Evolutionary conservation across 30 jellyfish, hydroid and myxozoan genomes (phyloP), one percentile per base, ranked within the genome.

Genomic region (Turritopsis rubra): DNA sequence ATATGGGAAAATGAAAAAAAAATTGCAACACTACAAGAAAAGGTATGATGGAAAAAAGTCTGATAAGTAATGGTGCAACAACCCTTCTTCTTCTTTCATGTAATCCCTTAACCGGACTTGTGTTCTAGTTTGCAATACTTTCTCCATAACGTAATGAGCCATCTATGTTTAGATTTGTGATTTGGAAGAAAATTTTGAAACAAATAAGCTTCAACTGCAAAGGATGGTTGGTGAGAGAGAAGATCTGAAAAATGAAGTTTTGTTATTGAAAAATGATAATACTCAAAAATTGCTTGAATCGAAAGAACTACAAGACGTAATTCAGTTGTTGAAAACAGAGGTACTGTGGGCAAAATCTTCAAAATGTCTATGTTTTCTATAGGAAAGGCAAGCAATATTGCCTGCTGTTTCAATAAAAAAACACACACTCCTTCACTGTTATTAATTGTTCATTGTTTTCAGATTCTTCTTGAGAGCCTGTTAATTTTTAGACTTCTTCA

Each of bases 1-100:
- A 81, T 81, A 75, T 81, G 88, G 66, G 97, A 90, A 25, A 82
- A 95, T 85, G 97, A 90, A 76, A 90, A 90, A 68, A 23, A 79
- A 8, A 82, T 76, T 29, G 84, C 89, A 21, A 89, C 86, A 65
- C 53, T 85, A 82, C 91, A 85, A 52, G 73, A 90, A 21, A 84
- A 90, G 89, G 97, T 90, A 65, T 65, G 80, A 3, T 0, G 30
- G 41, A 26, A 29, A n/a, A 1, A 31, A 28, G 19, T 21, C 24
- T 66, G 20, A 31, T 21, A n/a, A 21, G 5, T 41, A 13, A 3
- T 41, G 60, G 13, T 41, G 13, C 13, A 3, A 3, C 13, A 3
- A 41, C 13, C 13, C 13, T 41, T 41, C 13, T 41, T 41, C 13
- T 41, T 41, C 13, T 41, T 41, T 41, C 21, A 8, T 84, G 90